phyloP scores from a whole-genome alignment of 2,113 vertebrate genomes.

The Microtus pennsylvanicus region DNA sequence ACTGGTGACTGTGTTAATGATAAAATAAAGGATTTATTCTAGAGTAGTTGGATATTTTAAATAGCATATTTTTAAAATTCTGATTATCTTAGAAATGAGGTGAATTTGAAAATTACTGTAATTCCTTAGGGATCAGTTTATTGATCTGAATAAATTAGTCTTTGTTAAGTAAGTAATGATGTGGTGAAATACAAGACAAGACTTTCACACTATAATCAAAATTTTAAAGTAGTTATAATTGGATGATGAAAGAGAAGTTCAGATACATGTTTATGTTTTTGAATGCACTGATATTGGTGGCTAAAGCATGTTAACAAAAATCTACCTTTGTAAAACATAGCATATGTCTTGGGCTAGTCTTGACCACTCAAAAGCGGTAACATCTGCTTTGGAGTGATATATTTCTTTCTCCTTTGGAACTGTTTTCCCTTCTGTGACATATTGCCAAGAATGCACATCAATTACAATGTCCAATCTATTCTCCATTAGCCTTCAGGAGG shows the following conservation, averaged over 20 bases:
- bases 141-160: background rate
- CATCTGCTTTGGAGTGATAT: background rate
- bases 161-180: background rate
- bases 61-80: background rate
- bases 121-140: background rate
- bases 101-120: background rate
- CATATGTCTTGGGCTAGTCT: background rate
- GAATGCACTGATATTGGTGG: background rate
- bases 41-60: background rate
- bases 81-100: background rate
- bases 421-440: background rate
- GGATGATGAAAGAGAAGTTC: background rate
- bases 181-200: background rate
- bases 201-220: background rate
- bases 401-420: background rate
- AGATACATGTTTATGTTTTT: background rate
- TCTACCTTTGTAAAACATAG: background rate
- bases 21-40: background rate
- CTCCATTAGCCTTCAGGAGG: too few relatives aligned
- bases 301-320: background rate
- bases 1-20: background rate
- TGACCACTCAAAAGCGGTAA: background rate
- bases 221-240: background rate
- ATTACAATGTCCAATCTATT: background rate
- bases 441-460: background rate